Base-by-base conservation (phyloP, 1,140 invertebrate genomes). In the Probaryconus sp. region DNA sequence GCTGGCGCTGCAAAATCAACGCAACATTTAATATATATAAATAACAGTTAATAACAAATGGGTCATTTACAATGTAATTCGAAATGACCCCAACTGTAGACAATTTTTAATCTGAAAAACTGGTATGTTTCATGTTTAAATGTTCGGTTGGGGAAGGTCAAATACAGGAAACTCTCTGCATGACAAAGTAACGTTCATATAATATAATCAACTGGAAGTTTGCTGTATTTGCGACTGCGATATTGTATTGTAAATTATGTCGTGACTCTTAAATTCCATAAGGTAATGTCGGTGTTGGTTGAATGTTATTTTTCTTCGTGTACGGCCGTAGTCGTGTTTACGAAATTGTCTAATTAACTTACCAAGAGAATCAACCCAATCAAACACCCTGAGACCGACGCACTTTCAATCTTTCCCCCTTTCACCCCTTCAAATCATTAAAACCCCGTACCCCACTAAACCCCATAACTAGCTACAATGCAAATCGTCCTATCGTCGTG, bases 401-500 rank as follows among this genome's bases (percentile, higher is more conserved):
- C 37, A 48, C 40, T 63, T 47, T 47, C 31, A 18, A 26, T 1
- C 20, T 11, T 11, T 5, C n/a, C 5, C 14, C 42, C 24, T 10
- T 4, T 10, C 20, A 16, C 51, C 51, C 7, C 6, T 16, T 21
- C 42, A 24, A 24, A 24, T n/a, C n/a, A 24, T 4, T 2, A 30
- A 9, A 30, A 9, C 28, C 6, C 7, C 28, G 28, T 9, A 28
- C 60, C 9, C 24, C 14, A 31, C 31, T 20, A n/a, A n/a, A n/a
- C n/a, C 40, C 26, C 33, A 37, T 7, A 30, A 9, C 16, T 56
- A 53, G 30, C 31, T 51, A 56, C 38, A 74, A 70, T 63, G 56
- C 70, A 50, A 74, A 67, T 74, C 63, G 56, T 74, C 63, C 63
- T 74, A 68, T 68, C 68, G 74, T 79, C 77, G 77, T 79, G 74